Base-by-base conservation (phyloP, 1,140 invertebrate species). In the Octopus sinensis region DNA sequence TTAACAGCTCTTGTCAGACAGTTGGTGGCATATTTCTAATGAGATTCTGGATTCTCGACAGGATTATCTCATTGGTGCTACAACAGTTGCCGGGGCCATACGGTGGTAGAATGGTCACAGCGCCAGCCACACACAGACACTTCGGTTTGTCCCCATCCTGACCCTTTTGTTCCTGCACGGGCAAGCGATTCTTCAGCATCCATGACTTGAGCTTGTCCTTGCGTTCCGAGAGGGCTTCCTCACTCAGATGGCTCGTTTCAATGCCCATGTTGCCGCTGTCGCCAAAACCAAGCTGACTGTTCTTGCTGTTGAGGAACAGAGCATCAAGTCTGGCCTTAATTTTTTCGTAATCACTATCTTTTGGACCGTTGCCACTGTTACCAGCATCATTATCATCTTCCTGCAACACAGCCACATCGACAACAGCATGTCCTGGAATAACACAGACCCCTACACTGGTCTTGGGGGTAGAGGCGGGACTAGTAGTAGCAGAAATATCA, bases 41-140 rank as follows among this genome's bases (percentile, higher is more conserved):
- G 5, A 91, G 83, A 75, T 87, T 88, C 81, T 90, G 89, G 82
- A 91, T 89, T 83, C 88, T 88, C 13, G 88, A 88, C 12, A 91
- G 83, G 77, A 91, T 88, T 56, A 91, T 90, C 84, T 88, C 88
- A 87, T 91, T 91, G 9, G 87, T 88, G 79, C 89, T 89, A 0
- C 84, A 79, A 85, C 90, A 91, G 76, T 89, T 87, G 5, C 88
- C 86, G 73, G 84, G 79, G 54, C 80, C 83, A 79, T 89, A 91
- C n/a, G 90, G 90, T 73, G 90, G 88, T 53, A 86, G 82, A 53
- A 91, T 85, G 68, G 84, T 84, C 51, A 90, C 77, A 53, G 86
- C 89, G 85, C 88, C 88, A 73, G 89, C 85, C 75, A 91, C 84
- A 13, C 78, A 83, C 52, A 90, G 79, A 23, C 84, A 79, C 79